Percentiles rank a stretch among this genome's conserved stretches.
Evolutionary conservation across 2,113 vertebrate genomes (phyloP).

Genomic region (Perca fluviatilis): DNA sequence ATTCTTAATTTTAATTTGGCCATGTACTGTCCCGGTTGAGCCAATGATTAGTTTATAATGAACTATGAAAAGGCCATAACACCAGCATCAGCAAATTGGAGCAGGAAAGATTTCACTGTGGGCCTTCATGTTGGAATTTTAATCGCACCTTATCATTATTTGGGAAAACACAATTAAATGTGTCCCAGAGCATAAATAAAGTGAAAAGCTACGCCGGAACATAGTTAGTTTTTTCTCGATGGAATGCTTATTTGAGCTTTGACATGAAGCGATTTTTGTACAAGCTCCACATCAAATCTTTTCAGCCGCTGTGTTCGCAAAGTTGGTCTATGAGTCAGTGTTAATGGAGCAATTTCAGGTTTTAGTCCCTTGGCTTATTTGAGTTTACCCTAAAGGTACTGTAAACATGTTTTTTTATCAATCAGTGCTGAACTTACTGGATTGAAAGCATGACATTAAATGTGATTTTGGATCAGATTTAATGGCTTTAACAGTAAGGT

Average conservation of each 20-base stretch:
- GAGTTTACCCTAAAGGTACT: neutral
- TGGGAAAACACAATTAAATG: conserved; percentile 20
- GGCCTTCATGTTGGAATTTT: conserved; percentile 21
- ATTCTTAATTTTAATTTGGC: conserved; percentile 45
- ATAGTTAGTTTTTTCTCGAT: neutral
- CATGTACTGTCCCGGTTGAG: conserved; percentile 32
- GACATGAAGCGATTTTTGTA: neutral
- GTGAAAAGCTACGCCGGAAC: neutral
- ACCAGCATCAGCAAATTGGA: conserved; percentile 36
- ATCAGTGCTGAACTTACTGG: neutral
- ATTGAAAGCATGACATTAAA: neutral
- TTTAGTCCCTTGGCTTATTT: conserved; percentile 7
- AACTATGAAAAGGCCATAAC: conserved; percentile 36
- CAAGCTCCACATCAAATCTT: neutral
- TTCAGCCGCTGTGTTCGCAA: neutral
- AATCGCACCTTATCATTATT: conserved; percentile 29
- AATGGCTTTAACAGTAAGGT: neutral
- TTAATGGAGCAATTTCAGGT: conserved; percentile 25
- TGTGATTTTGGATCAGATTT: neutral
- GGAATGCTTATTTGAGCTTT: neutral
- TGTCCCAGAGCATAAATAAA: conserved; percentile 7
- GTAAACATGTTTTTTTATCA: neutral
- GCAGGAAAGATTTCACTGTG: conserved; percentile 15
- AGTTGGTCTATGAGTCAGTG: conserved; percentile 9
- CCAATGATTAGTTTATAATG: conserved; percentile 55